Percentiles rank a stretch among this genome's conserved stretches.
Evolutionary conservation across 1,140 invertebrate species (phyloP).

Genomic region (Brachionus asplanchnoidis): DNA sequence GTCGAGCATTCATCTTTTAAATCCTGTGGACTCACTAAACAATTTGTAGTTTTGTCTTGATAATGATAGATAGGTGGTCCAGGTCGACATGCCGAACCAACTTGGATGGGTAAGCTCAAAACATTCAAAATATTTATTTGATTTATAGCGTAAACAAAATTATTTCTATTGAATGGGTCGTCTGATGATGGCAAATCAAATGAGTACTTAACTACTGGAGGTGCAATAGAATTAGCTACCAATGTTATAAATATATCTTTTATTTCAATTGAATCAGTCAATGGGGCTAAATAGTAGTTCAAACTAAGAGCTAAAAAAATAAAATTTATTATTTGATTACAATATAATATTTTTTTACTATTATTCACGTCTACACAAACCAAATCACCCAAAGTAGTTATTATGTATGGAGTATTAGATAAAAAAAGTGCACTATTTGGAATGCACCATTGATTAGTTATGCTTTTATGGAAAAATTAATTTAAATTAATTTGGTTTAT

Average conservation of each 20-base stretch:
- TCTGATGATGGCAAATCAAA: not conserved
- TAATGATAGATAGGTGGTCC: constrained; percentile 13
- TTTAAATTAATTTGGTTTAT: not conserved
- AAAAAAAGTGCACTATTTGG: constrained; percentile 4
- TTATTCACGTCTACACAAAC: constrained; percentile 12
- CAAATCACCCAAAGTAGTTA: not conserved
- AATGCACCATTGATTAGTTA: not conserved
- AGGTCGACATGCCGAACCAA: not conserved
- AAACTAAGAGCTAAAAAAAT: not conserved
- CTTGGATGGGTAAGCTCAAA: not conserved
- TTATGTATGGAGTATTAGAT: constrained; percentile 1
- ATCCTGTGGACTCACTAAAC: not conserved
- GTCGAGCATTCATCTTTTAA: not conserved
- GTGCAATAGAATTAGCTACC: not conserved
- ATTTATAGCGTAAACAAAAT: not conserved
- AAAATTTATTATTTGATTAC: not conserved
- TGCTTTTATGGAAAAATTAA: not conserved
- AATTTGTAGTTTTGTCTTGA: not conserved
- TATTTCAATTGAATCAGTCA: not conserved
- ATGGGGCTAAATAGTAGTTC: not conserved
- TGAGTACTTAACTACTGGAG: not conserved
- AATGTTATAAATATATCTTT: not conserved
- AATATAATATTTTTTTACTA: not conserved
- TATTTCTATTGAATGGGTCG: not conserved
- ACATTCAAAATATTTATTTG: not conserved